A percentile compares a stretch with the other conserved stretches of the same genome.
Evolutionary conservation across 1,140 invertebrate genomes (phyloP).

Genomic region (Littorina saxatilis): DNA sequence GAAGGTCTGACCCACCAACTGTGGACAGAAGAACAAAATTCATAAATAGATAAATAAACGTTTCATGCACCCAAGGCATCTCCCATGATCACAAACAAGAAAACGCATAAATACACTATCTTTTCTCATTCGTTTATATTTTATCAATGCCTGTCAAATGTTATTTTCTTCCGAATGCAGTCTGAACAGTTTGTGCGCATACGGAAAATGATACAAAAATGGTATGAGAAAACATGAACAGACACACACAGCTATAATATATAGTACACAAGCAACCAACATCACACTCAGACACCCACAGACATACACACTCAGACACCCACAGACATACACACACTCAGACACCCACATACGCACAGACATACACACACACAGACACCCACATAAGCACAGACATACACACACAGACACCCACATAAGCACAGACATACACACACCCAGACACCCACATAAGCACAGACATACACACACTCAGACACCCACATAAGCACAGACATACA

Average conservation of each 20-base stretch:
- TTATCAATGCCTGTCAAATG: too few species aligned
- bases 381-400: background rate
- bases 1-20: constrained; percentile 82
- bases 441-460: background rate
- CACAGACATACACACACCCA: too few species aligned
- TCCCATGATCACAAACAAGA: constrained; percentile 21
- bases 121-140: too few species aligned
- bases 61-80: background rate
- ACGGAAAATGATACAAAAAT: too few species aligned
- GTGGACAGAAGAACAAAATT: constrained; percentile 62
- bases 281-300: constrained; percentile 18
- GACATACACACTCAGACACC: constrained; percentile 29
- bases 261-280: background rate
- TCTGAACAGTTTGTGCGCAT: too few species aligned
- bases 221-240: too few species aligned
- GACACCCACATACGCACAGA: background rate
- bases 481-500: background rate
- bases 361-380: too few species aligned
- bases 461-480: background rate
- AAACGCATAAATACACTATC: background rate
- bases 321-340: background rate
- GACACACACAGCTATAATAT: too few species aligned
- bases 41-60: background rate
- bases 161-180: too few species aligned
- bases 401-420: background rate